These are phyloP conservation scores for Tenthredo distinguenda DNA, from an alignment of 2,888 invertebrate species.

Conservation along the genomic window DNA sequence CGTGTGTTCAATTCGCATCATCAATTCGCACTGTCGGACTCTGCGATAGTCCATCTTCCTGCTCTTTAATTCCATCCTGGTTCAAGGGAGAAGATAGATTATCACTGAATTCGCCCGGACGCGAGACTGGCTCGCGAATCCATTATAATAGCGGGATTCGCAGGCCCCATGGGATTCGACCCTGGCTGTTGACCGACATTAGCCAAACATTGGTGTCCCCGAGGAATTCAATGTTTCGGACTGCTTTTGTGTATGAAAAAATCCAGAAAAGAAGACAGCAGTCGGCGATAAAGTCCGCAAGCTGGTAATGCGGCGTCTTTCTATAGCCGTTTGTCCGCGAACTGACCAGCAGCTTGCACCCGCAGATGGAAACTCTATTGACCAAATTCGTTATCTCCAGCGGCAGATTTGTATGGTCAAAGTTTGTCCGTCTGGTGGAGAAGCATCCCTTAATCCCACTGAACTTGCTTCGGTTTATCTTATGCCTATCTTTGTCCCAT, in stretches of 20 bases:
- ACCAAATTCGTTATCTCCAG: not conserved
- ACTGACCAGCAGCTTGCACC: not conserved
- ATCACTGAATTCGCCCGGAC: not conserved
- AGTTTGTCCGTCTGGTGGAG: not conserved
- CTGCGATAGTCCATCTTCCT: not conserved
- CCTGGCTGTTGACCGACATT: not conserved
- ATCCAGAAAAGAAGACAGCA: not conserved
- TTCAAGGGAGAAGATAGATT: not conserved
- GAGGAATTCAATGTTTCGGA: not conserved
- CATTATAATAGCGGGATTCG: not conserved
- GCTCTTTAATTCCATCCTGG: not conserved
- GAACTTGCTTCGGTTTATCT: not conserved
- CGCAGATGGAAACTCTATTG: not conserved
- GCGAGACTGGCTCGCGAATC: not conserved
- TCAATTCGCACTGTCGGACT: not conserved
- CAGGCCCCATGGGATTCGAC: not conserved
- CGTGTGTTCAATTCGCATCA: not conserved
- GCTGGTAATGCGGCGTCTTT: not conserved
- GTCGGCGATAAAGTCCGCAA: not conserved
- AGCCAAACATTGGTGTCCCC: no score
- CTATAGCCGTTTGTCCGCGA: not conserved
- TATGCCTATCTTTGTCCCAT: slow-evolving; percentile 20
- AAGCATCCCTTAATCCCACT: not conserved
- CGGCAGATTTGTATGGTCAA: not conserved
- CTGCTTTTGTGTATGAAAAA: not conserved